Evolutionary conservation across 2,888 invertebrate species (phyloP).

Genomic region (Gasteruption jaculator): DNA sequence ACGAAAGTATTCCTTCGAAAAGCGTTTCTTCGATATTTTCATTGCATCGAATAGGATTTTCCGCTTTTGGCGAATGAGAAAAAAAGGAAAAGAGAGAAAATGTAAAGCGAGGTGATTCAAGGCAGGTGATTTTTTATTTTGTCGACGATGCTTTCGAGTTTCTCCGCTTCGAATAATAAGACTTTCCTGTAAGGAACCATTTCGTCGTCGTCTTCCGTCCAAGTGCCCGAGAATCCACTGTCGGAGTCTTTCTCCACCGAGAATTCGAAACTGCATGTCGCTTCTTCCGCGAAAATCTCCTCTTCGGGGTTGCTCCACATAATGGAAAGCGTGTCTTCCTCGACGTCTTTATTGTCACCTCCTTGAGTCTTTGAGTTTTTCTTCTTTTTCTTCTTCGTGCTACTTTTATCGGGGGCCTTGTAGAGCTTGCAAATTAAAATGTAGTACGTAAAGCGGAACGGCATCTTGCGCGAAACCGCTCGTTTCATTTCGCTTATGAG

Average conservation of each 20-base stretch:
- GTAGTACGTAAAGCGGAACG: conserved; percentile 74
- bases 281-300: conserved; percentile 69
- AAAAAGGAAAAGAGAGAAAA: too few relatives aligned
- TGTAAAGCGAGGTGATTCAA: too few relatives aligned
- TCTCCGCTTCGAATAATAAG: conserved; percentile 67
- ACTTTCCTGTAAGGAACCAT: conserved; percentile 76
- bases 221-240: conserved; percentile 71
- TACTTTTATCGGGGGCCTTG: conserved; percentile 57
- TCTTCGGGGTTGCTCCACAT: conserved; percentile 85
- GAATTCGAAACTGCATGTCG: conserved; percentile 70
- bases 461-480: conserved; percentile 70
- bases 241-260: conserved; percentile 72
- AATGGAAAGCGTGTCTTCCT: conserved; percentile 51
- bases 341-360: conserved; percentile 32
- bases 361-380: too few relatives aligned
- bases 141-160: conserved; percentile 62
- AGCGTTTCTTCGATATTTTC: too few relatives aligned
- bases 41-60: too few relatives aligned
- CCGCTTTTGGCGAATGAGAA: too few relatives aligned
- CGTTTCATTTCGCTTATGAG: conserved; percentile 73
- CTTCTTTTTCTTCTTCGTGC: conserved; percentile 37
- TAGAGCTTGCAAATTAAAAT: conserved; percentile 81
- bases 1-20: too few relatives aligned
- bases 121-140: conserved; percentile 55
- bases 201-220: conserved; percentile 75